Base-by-base conservation (phyloP, 1,140 invertebrate species). In the Drosophila jambulina region DNA sequence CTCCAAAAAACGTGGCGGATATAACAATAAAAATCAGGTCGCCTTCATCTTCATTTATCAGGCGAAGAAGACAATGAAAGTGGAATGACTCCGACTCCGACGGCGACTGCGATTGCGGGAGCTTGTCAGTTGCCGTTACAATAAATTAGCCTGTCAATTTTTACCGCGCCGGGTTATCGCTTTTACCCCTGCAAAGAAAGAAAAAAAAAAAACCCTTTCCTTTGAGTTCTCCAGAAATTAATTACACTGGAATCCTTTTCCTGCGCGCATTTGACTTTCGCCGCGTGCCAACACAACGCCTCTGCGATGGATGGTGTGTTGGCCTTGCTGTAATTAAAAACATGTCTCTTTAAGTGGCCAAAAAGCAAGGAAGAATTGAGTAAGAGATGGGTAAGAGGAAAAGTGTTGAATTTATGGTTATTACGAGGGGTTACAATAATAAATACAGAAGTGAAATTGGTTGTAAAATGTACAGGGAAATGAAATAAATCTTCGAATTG, bases 91-190 rank as follows among this genome's bases (percentile, higher is more conserved):
- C 23, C 21, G 32, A 15, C 43, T 46, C 7, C 43, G 5, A 43
- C 19, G 4, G 4, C n/a, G 21, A 38, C 43, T 25, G 36, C 43
- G 49, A 61, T 69, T 72, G 61, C 38, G 40, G 75, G 58, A 61
- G 59, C 67, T 56, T 80, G 83, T 87, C 83, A 87, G 83, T 84
- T 87, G 83, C 83, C 83, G 83, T 87, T 87, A 87, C 84, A 87
- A 87, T 87, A 87, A 88, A 87, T 87, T 80, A 88, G 85, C 80
- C 69, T 83, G 80, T 77, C 83, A 82, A 87, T 86, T 78, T 78
- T 51, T 54, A 72, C 70, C 43, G 42, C 68, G 17, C 25, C 9
- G 53, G 59, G 70, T 51, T 78, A 72, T 79, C 45, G 75, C 54
- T 69, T 56, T 57, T 34, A 42, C 45, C 36, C 51, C 62, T 40